Evolutionary conservation across 2,888 invertebrate genomes (phyloP), one percentile per base, ranked within the genome.

Genomic region (Copidosoma aretas): DNA sequence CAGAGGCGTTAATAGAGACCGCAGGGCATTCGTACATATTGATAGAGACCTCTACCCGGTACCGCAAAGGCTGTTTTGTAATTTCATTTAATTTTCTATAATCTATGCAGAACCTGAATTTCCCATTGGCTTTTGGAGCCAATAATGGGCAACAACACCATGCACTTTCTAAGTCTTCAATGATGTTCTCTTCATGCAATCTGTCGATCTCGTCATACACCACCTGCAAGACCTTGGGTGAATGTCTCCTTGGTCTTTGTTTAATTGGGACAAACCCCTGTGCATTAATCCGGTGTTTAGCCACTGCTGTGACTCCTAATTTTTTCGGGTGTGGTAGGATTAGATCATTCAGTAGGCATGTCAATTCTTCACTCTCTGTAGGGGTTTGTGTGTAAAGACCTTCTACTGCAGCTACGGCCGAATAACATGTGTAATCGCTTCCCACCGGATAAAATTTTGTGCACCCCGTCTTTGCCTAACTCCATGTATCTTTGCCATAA

Each of bases 181-280:
- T 75, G 0, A 81, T 76, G n/a, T n/a, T n/a, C n/a, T n/a, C n/a
- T 1, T 49, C 58, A 0, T 81, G 39, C 79, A 81, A 80, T 1
- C 75, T 59, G 43, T 80, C 78, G 0, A 81, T 72, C 64, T 80
- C 78, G 0, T n/a, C 25, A 21, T 72, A 25, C n/a, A 70, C 69
- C 0, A 24, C 19, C 12, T 66, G 56, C 12, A 25, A 58, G 0
- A 70, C 56, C 0, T 57, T 58, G 4, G 67, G 69, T 0, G 67
- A 64, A 1, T 67, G 61, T 1, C 32, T 52, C 15, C 64, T 59
- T 8, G 61, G 59, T 12, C 62, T n/a, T 32, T 71, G 69, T 12
- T 58, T 39, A 24, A 73, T 71, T 1, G 67, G 62, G 4, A 12
- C 25, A 51, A 41, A 22, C 58, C n/a, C 59, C 10, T 43, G 57